phyloP scores from a whole-genome alignment of 2,113 vertebrate genomes.

The Sinocyclocheilus rhinocerous region DNA sequence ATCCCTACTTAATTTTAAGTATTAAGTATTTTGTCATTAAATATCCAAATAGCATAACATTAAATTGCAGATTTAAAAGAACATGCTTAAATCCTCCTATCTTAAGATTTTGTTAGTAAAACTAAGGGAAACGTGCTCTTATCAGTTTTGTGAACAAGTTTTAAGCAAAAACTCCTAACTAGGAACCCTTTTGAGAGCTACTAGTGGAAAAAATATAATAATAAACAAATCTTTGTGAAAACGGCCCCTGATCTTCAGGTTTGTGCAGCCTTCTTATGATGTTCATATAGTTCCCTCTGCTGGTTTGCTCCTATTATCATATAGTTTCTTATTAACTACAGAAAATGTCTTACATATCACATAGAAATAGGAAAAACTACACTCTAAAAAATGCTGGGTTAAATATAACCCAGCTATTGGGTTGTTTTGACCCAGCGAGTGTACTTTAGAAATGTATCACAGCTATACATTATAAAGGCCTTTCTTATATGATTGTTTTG shows the following conservation, averaged over 20 bases:
- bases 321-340: not conserved
- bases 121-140: too few relatives aligned
- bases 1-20: too few relatives aligned
- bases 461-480: not conserved
- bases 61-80: not conserved
- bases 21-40: not conserved
- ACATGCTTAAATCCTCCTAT: too few relatives aligned
- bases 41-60: not conserved
- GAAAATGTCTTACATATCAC: not conserved
- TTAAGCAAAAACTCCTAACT: not conserved
- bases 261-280: not conserved
- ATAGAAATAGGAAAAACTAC: not conserved
- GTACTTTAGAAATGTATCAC: not conserved
- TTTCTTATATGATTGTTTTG: not conserved
- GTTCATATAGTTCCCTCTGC: constrained; percentile 42
- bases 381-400: too few relatives aligned
- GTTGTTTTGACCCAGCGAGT: too few relatives aligned
- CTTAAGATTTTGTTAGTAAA: too few relatives aligned
- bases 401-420: too few relatives aligned
- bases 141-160: not conserved
- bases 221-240: too few relatives aligned
- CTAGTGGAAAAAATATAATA: not conserved
- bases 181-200: not conserved
- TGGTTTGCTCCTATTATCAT: not conserved
- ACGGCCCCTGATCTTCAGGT: not conserved